Conservation (phyloP, 2,113 vertebrate genomes). For the Sebastes fasciatus region DNA sequence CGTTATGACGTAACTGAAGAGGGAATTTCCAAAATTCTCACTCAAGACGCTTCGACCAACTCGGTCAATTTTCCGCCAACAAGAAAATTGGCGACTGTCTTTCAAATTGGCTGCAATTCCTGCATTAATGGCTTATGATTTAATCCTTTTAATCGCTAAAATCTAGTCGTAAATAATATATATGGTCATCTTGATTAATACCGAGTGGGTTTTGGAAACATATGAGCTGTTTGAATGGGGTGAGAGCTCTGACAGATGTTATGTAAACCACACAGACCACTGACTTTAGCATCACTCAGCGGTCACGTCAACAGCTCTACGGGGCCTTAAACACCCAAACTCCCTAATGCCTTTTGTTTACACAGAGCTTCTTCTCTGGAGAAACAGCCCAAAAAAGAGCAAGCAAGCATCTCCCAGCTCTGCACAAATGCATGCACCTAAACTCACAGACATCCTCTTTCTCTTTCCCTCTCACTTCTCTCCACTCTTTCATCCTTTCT, state of each 20-base stretch:
- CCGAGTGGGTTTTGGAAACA: constrained; percentile 19
- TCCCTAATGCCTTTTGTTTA: constrained; percentile 23
- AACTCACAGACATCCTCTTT: constrained; percentile 10
- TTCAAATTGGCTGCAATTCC: neutral
- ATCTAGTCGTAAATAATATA: neutral
- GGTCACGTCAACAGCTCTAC: constrained; percentile 33
- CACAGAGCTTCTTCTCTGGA: constrained; percentile 5
- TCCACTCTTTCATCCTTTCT: neutral
- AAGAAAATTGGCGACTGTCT: neutral
- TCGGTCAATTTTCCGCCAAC: neutral
- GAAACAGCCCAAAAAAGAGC: constrained; percentile 22
- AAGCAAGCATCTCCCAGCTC: constrained; percentile 7
- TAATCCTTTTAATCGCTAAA: neutral
- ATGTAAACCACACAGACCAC: constrained; percentile 26
- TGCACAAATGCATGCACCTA: neutral
- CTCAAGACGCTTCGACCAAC: neutral
- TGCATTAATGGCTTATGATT: neutral
- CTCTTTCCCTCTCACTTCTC: neutral
- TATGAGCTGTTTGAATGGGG: constrained; percentile 14
- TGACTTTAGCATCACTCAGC: constrained; percentile 37
- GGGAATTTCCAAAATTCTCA: constrained; percentile 62
- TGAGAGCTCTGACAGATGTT: constrained; percentile 17
- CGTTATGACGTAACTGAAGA: constrained; percentile 45
- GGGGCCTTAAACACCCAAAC: neutral
- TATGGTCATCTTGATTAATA: neutral